These are phyloP conservation scores for Thereva unica DNA, from an alignment of 2,888 invertebrate genomes.

Conservation along the genomic window DNA sequence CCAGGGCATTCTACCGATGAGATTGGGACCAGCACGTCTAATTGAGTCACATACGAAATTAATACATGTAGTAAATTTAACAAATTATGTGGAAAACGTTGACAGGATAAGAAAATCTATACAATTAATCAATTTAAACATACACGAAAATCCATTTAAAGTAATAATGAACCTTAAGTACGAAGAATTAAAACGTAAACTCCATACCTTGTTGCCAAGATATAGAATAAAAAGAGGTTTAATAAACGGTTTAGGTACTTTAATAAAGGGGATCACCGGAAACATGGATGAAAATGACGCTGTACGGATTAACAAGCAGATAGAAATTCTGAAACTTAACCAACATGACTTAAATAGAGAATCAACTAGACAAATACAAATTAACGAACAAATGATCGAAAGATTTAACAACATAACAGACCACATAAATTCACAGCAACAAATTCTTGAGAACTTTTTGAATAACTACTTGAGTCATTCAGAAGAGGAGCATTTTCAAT, in stretches of 20 bases:
- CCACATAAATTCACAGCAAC: constrained; percentile 8
- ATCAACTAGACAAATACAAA: constrained; percentile 12
- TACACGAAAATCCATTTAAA: neutral
- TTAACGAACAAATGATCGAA: constrained; percentile 29
- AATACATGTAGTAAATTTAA: constrained; percentile 13
- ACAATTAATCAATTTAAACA: constrained; percentile 14
- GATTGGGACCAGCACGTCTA: too few species aligned
- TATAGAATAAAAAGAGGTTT: constrained; percentile 28
- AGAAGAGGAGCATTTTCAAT: constrained; percentile 11
- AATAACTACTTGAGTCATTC: too few species aligned
- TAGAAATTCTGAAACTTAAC: constrained; percentile 12
- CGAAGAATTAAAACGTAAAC: constrained; percentile 14
- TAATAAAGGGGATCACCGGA: constrained; percentile 32
- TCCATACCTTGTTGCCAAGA: constrained; percentile 15
- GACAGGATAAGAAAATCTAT: too few species aligned
- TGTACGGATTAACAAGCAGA: constrained; percentile 20
- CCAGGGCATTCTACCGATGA: too few species aligned
- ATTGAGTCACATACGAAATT: too few species aligned
- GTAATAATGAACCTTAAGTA: constrained; percentile 23
- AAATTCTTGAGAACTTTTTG: too few species aligned
- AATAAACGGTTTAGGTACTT: constrained; percentile 22
- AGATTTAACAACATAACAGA: constrained; percentile 31
- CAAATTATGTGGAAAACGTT: neutral
- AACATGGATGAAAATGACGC: constrained; percentile 34
- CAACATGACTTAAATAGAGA: constrained; percentile 11